Conservation (phyloP, 2,113 vertebrate species). For the Platysteira castanea region DNA sequence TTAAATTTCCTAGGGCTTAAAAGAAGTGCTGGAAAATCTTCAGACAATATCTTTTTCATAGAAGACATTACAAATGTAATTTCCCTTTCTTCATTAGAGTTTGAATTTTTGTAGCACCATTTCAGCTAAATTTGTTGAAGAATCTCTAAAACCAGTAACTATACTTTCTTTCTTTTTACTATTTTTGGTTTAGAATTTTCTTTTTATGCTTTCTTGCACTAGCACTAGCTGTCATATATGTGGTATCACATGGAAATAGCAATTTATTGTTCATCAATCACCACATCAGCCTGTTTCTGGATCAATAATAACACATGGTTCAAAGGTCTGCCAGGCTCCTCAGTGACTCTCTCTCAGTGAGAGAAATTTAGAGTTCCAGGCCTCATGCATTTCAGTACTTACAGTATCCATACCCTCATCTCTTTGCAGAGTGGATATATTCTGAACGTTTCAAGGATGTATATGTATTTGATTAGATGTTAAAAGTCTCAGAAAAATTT, state of each 20-base stretch:
- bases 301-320: background rate
- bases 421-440: background rate
- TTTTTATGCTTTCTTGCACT: background rate
- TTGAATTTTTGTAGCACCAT: background rate
- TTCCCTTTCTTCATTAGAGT: background rate
- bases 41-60: background rate
- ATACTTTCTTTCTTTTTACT: accelerated
- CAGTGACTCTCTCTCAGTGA: background rate
- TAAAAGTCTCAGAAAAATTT: background rate
- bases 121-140: background rate
- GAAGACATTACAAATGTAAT: background rate
- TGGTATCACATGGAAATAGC: background rate
- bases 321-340: background rate
- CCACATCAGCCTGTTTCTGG: background rate
- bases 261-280: background rate
- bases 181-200: background rate
- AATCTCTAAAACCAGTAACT: background rate
- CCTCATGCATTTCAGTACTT: background rate
- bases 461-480: background rate
- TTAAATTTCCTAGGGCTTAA: background rate
- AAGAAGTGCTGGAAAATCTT: background rate
- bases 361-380: background rate
- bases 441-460: background rate
- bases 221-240: background rate
- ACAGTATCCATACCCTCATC: background rate